phyloP scores from a whole-genome alignment of 2,113 vertebrate genomes.

The Perognathus longimembris region DNA sequence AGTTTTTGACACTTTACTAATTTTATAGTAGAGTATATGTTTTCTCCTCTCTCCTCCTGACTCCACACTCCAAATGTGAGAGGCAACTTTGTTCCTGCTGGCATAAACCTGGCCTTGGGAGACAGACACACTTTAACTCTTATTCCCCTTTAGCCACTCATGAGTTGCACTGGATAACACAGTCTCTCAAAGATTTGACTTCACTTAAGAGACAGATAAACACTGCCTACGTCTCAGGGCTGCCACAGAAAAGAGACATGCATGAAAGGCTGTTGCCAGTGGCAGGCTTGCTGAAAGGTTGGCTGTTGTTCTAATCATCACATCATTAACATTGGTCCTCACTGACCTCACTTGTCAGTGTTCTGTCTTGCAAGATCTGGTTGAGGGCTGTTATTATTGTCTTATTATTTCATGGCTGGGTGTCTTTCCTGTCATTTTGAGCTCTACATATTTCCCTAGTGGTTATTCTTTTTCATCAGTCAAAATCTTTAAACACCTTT shows the following conservation, averaged over 20 bases:
- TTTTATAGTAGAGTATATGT: not conserved
- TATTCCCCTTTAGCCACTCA: not conserved
- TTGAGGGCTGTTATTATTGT: not conserved
- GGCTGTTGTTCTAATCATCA: not conserved
- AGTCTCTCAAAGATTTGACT: constrained; percentile 4
- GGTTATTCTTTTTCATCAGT: not conserved
- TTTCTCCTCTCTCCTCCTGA: not conserved
- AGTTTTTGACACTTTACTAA: constrained; percentile 9
- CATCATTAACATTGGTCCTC: not conserved
- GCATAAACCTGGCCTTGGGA: not conserved
- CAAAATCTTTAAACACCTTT: not conserved
- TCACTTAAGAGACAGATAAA: not conserved
- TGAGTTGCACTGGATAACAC: not conserved
- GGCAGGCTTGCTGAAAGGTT: not conserved
- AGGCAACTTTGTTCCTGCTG: not conserved
- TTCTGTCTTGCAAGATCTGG: not conserved
- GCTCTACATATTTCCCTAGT: not conserved
- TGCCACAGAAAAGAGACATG: not conserved
- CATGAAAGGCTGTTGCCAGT: not conserved
- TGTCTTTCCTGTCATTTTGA: not conserved
- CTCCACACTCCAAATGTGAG: not conserved
- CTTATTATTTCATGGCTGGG: not conserved
- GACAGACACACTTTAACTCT: not conserved
- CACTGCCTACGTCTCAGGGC: not conserved
- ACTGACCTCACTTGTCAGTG: not conserved